A percentile compares a stretch with the other conserved stretches of the same genome.
Evolutionary conservation across 1,140 invertebrate species (phyloP).

Genomic region (Apis florea): DNA sequence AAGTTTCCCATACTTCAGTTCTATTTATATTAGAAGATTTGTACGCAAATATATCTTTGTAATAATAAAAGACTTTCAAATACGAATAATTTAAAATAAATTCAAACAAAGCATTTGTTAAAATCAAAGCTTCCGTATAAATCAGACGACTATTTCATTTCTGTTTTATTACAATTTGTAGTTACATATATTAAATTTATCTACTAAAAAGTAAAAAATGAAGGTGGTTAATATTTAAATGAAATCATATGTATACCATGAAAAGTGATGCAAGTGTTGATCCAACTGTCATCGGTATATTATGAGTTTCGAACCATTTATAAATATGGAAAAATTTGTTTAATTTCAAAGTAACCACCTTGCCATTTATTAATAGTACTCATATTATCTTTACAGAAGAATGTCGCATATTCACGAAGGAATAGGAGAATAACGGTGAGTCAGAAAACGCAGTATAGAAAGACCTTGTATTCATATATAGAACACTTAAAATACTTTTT

Average conservation of each 20-base stretch:
- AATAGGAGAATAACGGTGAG: slow-evolving; percentile 59
- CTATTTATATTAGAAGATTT: background rate
- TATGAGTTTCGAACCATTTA: slow-evolving; percentile 51
- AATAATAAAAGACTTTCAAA: slow-evolving; percentile 16
- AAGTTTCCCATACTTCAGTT: slow-evolving; percentile 12
- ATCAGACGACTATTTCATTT: background rate
- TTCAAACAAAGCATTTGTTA: background rate
- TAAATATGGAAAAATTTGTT: slow-evolving; percentile 64
- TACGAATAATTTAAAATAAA: slow-evolving; percentile 26
- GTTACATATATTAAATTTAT: background rate
- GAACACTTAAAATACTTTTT: slow-evolving; percentile 63
- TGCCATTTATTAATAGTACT: slow-evolving; percentile 58
- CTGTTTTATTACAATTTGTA: background rate
- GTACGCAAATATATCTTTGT: slow-evolving; percentile 1
- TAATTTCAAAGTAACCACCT: slow-evolving; percentile 56
- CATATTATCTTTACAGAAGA: slow-evolving; percentile 55
- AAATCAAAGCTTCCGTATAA: slow-evolving; percentile 8
- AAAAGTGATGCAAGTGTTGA: slow-evolving; percentile 53
- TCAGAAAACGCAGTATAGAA: slow-evolving; percentile 65
- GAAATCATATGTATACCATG: background rate
- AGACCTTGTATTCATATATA: slow-evolving; percentile 58
- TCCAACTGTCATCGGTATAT: slow-evolving; percentile 52
- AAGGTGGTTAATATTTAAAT: slow-evolving; percentile 28
- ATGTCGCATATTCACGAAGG: slow-evolving; percentile 48
- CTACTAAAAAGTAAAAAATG: slow-evolving; percentile 9